A percentile compares a stretch with the other conserved stretches of the same genome.
These are phyloP conservation scores for Stegophylla sp. DNA, from an alignment of 2,888 invertebrate species.

Conservation along the genomic window DNA sequence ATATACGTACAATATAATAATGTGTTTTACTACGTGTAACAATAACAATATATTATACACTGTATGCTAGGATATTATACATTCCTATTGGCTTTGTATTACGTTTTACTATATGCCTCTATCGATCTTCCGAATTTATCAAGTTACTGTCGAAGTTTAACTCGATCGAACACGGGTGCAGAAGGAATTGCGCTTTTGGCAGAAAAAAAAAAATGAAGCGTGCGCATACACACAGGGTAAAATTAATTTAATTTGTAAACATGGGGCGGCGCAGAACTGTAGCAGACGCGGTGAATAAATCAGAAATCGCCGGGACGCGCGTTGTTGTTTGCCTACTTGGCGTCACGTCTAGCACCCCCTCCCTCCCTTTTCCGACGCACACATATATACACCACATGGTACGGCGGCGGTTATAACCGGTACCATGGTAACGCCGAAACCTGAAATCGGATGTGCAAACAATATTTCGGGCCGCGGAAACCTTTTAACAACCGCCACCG, in stretches of 20 bases:
- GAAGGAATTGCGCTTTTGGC: no score
- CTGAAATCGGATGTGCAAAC: conserved; percentile 21
- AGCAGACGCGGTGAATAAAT: conserved; percentile 9
- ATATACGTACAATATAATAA: background rate
- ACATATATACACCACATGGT: background rate
- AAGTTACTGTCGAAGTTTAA: background rate
- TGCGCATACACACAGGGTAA: background rate
- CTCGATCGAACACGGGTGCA: background rate
- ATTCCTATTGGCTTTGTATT: background rate
- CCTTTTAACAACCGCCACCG: background rate
- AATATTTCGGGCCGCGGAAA: conserved; percentile 7
- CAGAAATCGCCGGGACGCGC: background rate
- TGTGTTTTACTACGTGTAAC: background rate
- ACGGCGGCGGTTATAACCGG: background rate
- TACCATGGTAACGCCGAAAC: conserved; percentile 11
- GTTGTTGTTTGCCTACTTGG: conserved; percentile 10
- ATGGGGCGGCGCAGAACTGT: background rate
- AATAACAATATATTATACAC: background rate
- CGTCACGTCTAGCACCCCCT: background rate
- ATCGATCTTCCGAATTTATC: background rate
- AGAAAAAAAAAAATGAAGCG: background rate
- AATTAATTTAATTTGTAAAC: background rate
- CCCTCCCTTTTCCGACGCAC: background rate
- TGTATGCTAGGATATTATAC: background rate
- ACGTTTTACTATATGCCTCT: no score